phyloP scores from a whole-genome alignment of 2,888 invertebrate species.

The Nomada lathburiana region DNA sequence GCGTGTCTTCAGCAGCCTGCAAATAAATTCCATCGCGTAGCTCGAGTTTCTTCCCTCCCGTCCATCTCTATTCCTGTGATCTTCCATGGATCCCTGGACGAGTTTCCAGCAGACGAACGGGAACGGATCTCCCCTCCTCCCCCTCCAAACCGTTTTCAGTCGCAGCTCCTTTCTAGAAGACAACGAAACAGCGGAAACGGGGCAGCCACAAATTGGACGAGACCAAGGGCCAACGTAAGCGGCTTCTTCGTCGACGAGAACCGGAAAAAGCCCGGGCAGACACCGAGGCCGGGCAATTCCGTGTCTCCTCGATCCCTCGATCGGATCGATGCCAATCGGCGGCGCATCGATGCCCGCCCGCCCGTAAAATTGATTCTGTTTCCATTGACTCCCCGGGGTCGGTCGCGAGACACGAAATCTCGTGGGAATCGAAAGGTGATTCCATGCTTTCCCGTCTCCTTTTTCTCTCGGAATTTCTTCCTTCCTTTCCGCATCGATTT shows the following conservation, averaged over 20 bases:
- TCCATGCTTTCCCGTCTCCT: slow-evolving; percentile 46
- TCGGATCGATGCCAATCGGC: slow-evolving; percentile 71
- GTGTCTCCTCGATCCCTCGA: slow-evolving; percentile 47
- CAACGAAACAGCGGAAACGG: slow-evolving; percentile 28
- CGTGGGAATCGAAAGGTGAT: slow-evolving; percentile 78
- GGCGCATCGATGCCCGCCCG: slow-evolving; percentile 72
- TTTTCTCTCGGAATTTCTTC: slow-evolving; percentile 3
- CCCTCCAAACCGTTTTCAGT: slow-evolving; percentile 6
- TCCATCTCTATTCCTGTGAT: background rate
- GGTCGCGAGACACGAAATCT: slow-evolving; percentile 77
- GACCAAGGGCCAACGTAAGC: slow-evolving; percentile 57
- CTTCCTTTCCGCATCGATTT: slow-evolving; percentile 1
- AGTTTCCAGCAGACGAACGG: background rate
- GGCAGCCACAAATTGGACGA: slow-evolving; percentile 65
- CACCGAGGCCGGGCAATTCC: slow-evolving; percentile 62
- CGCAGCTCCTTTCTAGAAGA: slow-evolving; percentile 17
- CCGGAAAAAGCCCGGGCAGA: slow-evolving; percentile 51
- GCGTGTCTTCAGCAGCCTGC: slow-evolving; percentile 11
- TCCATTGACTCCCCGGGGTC: slow-evolving; percentile 64
- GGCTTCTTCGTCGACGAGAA: slow-evolving; percentile 57
- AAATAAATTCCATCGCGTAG: slow-evolving; percentile 20
- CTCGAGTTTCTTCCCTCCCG: background rate
- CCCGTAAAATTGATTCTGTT: slow-evolving; percentile 80
- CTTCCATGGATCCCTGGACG: background rate
- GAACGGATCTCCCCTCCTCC: slow-evolving; percentile 5